These are phyloP conservation scores for Opisthocomus hoazin DNA, from an alignment of 2,113 vertebrate genomes.

Conservation along the genomic window DNA sequence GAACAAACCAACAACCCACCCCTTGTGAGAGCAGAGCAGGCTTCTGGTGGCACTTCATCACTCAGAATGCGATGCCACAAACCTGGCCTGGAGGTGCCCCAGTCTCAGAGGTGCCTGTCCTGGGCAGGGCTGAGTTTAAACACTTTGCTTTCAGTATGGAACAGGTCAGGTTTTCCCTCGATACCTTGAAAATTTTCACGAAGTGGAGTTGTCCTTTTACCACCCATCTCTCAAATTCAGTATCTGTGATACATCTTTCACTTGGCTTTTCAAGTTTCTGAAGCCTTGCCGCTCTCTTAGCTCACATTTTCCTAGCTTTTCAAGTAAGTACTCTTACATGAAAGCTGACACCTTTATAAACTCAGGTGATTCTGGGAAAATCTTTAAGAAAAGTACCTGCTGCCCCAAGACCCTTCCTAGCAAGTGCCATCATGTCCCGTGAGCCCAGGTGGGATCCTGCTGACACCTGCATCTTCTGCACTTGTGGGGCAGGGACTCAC, in stretches of 20 bases:
- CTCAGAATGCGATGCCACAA: background rate
- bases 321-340: background rate
- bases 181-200: background rate
- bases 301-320: background rate
- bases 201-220: background rate
- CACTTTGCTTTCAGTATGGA: background rate
- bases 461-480: background rate
- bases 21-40: background rate
- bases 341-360: background rate
- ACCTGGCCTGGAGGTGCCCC: background rate
- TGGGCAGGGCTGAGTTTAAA: background rate
- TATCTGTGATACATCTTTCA: background rate
- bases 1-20: background rate
- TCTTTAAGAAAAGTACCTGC: background rate
- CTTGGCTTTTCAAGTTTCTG: background rate
- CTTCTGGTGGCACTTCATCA: background rate
- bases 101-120: background rate
- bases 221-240: background rate
- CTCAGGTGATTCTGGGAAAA: background rate
- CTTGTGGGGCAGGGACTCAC: background rate
- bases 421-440: accelerated
- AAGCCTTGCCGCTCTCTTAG: background rate
- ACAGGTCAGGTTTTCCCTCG: background rate
- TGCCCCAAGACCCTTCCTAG: background rate
- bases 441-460: background rate